Evolutionary conservation across 2,888 invertebrate genomes (phyloP), one percentile per base, ranked within the genome.

Genomic region (Dorcus hopei): DNA sequence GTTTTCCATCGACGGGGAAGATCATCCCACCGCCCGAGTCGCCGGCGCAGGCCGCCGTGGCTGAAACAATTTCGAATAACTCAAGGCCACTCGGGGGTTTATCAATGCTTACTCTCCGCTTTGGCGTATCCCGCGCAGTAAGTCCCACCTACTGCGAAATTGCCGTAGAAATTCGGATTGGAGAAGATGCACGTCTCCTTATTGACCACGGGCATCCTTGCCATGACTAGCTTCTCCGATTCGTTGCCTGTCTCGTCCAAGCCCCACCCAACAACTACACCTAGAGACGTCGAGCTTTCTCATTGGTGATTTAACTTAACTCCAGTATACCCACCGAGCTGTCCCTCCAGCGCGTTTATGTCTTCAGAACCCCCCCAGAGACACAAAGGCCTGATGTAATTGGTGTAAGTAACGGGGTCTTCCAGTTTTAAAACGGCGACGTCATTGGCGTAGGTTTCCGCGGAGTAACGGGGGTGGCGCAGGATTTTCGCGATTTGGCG

Each of bases 121-220:
- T 61, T 71, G 67, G 26, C 26, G 62, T 76, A 80, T 9, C 80
- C 80, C 3, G 80, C 80, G 61, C 80, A 80, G 61, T 74, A 86
- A 0, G 85, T 85, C 65, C 79, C 83, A 1, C 82, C 80, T 0
- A 82, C 82, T 0, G 84, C 83, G 71, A 85, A 85, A 42, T 81
- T 76, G 0, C 82, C 81, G 71, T 83, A 86, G 78, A 86, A 85
- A 52, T 84, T 83, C 64, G 82, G 82, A 73, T 83, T 83, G 0
- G 85, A 85, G 58, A 83, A 76, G 64, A 86, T 80, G 72, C 86
- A 86, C 5, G 83, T 83, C 69, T 83, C 81, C 61, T 82, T 82
- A 62, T 82, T 80, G 0, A 85, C 84, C 7, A 86, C 79, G 0
- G 85, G 85, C 85, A 86, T 85, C 61, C 81, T 80, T 0, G 84